Conservation (phyloP, 2,888 invertebrate species). For the Cephus sareptanus region DNA sequence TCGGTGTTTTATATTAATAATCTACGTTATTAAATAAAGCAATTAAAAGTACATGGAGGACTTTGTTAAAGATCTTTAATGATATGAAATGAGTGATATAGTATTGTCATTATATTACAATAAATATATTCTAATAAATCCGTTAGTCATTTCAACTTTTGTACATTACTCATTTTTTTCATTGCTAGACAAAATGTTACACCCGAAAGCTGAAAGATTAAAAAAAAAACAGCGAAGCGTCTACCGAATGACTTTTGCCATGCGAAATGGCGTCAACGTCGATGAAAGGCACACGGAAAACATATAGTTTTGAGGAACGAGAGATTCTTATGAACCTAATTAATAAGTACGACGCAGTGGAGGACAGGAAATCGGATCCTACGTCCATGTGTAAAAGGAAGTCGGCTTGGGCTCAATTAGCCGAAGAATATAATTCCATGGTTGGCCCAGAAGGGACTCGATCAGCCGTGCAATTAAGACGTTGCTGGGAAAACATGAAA, state of each 20-base stretch:
- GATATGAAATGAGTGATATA: background rate
- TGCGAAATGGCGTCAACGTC: slow-evolving; percentile 43
- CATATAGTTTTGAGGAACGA: slow-evolving; percentile 51
- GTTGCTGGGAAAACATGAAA: slow-evolving; percentile 56
- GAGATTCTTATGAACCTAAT: slow-evolving; percentile 48
- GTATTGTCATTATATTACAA: background rate
- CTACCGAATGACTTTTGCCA: background rate
- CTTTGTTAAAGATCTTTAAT: background rate
- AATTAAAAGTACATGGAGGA: background rate
- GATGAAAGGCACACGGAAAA: slow-evolving; percentile 49
- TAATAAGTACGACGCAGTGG: slow-evolving; percentile 44
- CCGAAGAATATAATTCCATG: slow-evolving; percentile 47
- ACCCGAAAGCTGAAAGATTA: background rate
- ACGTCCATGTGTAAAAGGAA: slow-evolving; percentile 48
- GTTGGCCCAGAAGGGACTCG: slow-evolving; percentile 44
- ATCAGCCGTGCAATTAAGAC: slow-evolving; percentile 44
- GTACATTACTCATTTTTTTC: too few species aligned
- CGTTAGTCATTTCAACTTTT: background rate
- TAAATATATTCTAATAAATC: background rate
- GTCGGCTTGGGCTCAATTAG: slow-evolving; percentile 47
- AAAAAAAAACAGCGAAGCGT: background rate
- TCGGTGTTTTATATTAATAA: background rate
- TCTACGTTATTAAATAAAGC: background rate
- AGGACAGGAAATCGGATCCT: slow-evolving; percentile 42
- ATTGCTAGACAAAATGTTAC: background rate